Evolutionary conservation across 2,113 vertebrate genomes (phyloP).

Genomic region (Propithecus coquereli): DNA sequence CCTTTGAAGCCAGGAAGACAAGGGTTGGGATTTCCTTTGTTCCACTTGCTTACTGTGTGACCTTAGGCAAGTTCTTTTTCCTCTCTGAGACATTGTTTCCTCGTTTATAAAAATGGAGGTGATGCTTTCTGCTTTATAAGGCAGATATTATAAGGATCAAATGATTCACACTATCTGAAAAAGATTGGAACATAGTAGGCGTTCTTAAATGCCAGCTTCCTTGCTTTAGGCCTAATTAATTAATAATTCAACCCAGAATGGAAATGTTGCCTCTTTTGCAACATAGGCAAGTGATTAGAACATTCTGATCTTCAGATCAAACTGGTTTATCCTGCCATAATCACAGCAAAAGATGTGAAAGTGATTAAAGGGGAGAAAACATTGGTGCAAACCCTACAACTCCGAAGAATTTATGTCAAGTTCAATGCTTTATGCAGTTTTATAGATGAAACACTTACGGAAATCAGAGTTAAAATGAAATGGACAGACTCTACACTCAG

Average conservation of each 20-base stretch:
- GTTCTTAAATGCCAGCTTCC: background rate
- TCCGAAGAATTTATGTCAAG: conserved; percentile 49
- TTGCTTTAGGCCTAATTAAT: background rate
- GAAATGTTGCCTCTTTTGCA: background rate
- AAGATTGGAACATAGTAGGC: background rate
- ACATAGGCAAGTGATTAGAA: background rate
- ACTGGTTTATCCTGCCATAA: background rate
- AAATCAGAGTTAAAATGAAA: conserved; percentile 54
- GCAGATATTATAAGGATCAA: background rate
- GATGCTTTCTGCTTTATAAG: background rate
- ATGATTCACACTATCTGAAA: background rate
- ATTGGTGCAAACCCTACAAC: background rate
- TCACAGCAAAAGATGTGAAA: conserved; percentile 22
- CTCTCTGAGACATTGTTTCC: conserved; percentile 18
- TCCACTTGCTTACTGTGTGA: conserved; percentile 26
- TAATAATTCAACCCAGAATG: background rate
- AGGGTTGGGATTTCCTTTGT: background rate
- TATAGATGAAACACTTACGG: conserved; percentile 34
- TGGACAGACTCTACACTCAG: conserved; percentile 31
- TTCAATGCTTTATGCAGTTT: conserved; percentile 26
- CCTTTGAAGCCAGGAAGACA: conserved; percentile 40
- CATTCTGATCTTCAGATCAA: background rate
- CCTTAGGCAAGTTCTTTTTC: conserved; percentile 37
- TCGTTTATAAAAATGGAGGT: conserved; percentile 39
- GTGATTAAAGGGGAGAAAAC: conserved; percentile 26